Evolutionary conservation across 2,113 vertebrate genomes (phyloP), one percentile per base, ranked within the genome.

Genomic region (Saguinus imperator): DNA sequence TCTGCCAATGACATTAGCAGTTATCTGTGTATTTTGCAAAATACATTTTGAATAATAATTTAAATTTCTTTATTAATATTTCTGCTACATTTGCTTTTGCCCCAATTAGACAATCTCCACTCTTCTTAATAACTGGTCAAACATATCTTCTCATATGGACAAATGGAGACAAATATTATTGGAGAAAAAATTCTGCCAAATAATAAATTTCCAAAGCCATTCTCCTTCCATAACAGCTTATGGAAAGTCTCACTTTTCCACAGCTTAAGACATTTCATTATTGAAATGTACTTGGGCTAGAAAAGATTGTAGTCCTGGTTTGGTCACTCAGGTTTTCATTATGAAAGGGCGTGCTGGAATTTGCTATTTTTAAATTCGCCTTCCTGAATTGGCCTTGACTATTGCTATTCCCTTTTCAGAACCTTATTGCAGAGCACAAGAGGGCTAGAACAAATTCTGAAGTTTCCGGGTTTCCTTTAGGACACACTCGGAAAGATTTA

Each of bases 41-140:
- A 89, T 73, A 83, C 55, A 81, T 48, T 84, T 94, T 92, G 14
- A 8, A 83, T 79, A 73, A n/a, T 87, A 89, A 87, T 91, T 68
- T 66, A 96, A 96, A 66, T 64, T 6, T 1, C 20, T 7, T 73
- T 82, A 79, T 75, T 75, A 92, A 80, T 83, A 94, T 82, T 88
- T 77, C 35, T 88, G 8, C n/a, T 89, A 76, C 58, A 79, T 86
- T 91, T 83, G n/a, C 18, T 92, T 90, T 95, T 82, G 18, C 25
- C 16, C 72, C 17, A 94, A 82, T 92, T 77, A 95, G 35, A 57
- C 4, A 81, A 61, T 61, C n/a, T 57, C 13, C 5, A 27, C 8
- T 93, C 29, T 94, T 64, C 17, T 85, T 84, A 96, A 84, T 12
- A 79, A 96, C 18, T 55, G 29, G 8, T 58, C 35, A 90, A 94